Conservation (phyloP, 2,888 invertebrate genomes). For the Phyto melanocephala region DNA sequence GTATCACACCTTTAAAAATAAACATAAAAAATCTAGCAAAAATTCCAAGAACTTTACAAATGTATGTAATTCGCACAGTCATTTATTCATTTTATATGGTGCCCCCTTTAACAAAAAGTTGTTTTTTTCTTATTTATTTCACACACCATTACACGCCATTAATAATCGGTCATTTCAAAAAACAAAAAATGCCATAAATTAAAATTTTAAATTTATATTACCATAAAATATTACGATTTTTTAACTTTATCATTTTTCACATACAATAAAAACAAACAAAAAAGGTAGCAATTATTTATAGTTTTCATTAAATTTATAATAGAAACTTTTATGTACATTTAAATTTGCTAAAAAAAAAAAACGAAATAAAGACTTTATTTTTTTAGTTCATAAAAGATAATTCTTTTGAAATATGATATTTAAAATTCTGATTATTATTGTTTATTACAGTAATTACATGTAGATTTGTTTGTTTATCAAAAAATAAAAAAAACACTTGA, state of each 20-base stretch:
- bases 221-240: constrained; percentile 35
- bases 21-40: too few relatives aligned
- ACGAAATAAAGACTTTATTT: too few relatives aligned
- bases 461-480: not conserved
- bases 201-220: not conserved
- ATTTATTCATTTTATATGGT: not conserved
- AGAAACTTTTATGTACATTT: not conserved
- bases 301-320: constrained; percentile 30
- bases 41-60: too few relatives aligned
- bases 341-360: too few relatives aligned
- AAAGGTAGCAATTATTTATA: constrained; percentile 37
- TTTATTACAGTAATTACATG: constrained; percentile 18
- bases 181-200: constrained; percentile 6
- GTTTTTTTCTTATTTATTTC: not conserved
- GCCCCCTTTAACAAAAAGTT: not conserved
- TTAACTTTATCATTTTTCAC: constrained; percentile 1
- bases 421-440: constrained; percentile 15
- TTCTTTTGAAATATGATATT: constrained; percentile 43
- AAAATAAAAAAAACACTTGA: too few relatives aligned
- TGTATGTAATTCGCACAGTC: too few relatives aligned
- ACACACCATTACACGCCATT: constrained; percentile 9
- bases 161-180: not conserved
- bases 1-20: too few relatives aligned
- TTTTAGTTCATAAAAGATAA: not conserved
- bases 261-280: not conserved